phyloP scores from a whole-genome alignment of 2,797 vertebrate species.

The Malacoraja senta region DNA sequence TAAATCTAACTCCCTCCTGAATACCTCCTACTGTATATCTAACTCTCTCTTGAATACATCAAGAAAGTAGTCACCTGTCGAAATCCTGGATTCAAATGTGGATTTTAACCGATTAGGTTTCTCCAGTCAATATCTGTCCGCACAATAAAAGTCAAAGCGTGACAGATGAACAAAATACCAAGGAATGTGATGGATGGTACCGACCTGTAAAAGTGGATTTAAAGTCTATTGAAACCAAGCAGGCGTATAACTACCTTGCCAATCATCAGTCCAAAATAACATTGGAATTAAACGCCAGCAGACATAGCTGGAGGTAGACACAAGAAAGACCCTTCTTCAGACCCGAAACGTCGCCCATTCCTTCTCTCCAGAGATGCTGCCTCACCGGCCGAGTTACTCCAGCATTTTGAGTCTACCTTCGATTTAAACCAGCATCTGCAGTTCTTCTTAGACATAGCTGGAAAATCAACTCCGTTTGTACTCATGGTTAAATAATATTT shows the following conservation, averaged over 20 bases:
- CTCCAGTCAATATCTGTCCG: not conserved
- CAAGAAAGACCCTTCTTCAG: too few species aligned
- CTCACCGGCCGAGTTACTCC: too few species aligned
- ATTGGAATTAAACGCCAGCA: not conserved
- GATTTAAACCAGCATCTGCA: too few species aligned
- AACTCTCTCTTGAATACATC: too few species aligned
- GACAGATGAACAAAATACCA: not conserved
- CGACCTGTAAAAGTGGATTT: not conserved
- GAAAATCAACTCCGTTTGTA: not conserved
- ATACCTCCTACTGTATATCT: too few species aligned
- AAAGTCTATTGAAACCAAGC: constrained; percentile 5
- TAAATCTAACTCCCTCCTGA: too few species aligned
- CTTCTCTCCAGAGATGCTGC: too few species aligned
- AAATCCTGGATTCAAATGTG: not conserved
- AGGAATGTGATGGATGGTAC: not conserved
- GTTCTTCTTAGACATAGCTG: not conserved
- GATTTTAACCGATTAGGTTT: not conserved
- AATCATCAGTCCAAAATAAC: constrained; percentile 14
- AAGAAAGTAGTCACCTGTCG: not conserved
- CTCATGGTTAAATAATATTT: not conserved
- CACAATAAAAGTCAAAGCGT: not conserved
- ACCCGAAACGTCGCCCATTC: too few species aligned
- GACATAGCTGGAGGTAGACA: not conserved
- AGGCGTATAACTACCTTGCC: not conserved
- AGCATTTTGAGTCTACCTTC: too few species aligned